phyloP scores from a whole-genome alignment of 2,113 vertebrate genomes.

The Marmota monax region DNA sequence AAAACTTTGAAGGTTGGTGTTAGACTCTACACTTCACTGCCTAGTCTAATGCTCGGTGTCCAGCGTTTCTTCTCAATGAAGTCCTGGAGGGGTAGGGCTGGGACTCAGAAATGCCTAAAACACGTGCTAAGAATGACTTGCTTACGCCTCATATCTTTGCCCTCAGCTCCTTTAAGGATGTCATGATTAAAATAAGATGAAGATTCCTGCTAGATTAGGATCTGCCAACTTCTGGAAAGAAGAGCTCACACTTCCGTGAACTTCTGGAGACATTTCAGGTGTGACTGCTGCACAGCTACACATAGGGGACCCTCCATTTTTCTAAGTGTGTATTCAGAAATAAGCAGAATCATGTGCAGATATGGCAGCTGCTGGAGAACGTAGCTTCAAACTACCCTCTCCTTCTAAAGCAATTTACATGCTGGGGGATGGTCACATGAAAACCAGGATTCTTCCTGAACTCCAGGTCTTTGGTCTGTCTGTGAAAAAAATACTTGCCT shows the following conservation, averaged over 20 bases:
- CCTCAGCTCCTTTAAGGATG: not conserved
- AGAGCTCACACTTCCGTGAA: not conserved
- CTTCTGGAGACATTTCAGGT: not conserved
- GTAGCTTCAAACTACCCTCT: not conserved
- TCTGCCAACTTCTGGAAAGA: not conserved
- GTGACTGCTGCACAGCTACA: not conserved
- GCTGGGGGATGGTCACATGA: not conserved
- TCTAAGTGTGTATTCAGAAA: not conserved
- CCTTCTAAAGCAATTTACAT: not conserved
- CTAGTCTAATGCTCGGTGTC: not conserved
- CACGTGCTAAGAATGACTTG: not conserved
- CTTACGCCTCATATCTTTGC: not conserved
- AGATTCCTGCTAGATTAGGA: not conserved
- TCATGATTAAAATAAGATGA: not conserved
- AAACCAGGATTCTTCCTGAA: not conserved
- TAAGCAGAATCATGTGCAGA: not conserved
- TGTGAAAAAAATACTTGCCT: constrained; percentile 87
- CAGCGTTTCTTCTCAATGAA: not conserved
- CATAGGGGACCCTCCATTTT: not conserved
- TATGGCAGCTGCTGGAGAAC: not conserved
- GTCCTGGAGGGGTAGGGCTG: not conserved
- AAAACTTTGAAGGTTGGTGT: not conserved
- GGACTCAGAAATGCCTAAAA: not conserved
- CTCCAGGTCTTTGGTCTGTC: not conserved
- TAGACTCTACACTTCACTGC: not conserved